A percentile compares a stretch with the other conserved stretches of the same genome.
phyloP scores from a whole-genome alignment of 2,797 vertebrate genomes.

The Garrulus glandarius region DNA sequence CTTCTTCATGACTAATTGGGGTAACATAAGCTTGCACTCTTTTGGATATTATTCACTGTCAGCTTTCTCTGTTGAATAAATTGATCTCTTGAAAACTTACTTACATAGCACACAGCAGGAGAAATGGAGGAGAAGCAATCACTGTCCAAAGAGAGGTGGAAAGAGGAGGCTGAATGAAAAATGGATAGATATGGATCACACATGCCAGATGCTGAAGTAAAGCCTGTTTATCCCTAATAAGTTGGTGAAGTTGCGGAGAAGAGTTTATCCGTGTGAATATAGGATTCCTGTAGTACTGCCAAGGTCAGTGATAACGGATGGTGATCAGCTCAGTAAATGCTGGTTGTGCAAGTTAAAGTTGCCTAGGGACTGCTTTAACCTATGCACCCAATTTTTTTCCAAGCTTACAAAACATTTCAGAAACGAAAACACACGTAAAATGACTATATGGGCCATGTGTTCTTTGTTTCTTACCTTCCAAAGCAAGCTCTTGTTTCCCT shows the following conservation, averaged over 20 bases:
- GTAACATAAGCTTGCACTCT: conserved; percentile 2
- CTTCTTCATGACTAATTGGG: conserved; percentile 48
- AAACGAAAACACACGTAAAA: neutral
- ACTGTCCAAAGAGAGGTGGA: conserved; percentile 13
- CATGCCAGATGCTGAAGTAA: conserved; percentile 44
- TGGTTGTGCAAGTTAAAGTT: conserved; percentile 17
- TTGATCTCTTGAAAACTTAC: conserved; percentile 44
- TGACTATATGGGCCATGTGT: neutral
- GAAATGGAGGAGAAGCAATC: conserved; percentile 47
- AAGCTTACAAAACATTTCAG: neutral
- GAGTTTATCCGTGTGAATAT: conserved; percentile 27
- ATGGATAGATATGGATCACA: conserved; percentile 53
- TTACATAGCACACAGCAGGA: conserved; percentile 31
- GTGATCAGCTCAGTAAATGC: conserved; percentile 18
- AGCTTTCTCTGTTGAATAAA: conserved; percentile 30
- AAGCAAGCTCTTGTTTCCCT: neutral
- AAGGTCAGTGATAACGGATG: conserved; percentile 22
- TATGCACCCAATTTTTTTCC: neutral
- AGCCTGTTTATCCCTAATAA: conserved; percentile 54
- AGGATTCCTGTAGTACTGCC: neutral
- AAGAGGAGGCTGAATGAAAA: conserved; percentile 33
- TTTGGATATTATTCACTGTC: conserved; percentile 38
- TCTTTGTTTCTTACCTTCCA: neutral
- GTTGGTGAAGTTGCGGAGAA: neutral
- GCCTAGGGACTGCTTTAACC: conserved; percentile 38